Conservation (phyloP, 2,888 invertebrate species). For the Macaria notata region DNA sequence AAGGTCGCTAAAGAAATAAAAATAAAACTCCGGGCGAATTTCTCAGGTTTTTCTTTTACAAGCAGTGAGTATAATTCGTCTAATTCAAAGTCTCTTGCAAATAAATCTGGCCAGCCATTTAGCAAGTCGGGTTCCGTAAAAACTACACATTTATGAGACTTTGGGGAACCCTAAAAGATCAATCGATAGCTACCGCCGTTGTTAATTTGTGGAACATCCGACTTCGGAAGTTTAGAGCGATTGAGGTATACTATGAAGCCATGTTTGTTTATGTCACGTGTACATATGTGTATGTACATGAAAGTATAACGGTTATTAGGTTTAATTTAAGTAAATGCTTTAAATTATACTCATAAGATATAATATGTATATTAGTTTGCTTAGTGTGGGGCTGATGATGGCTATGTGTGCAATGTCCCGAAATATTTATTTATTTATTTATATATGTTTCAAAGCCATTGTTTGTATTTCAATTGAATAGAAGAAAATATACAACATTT, state of each 20-base stretch:
- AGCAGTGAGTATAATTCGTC: conserved; percentile 19
- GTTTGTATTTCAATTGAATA: too few species aligned
- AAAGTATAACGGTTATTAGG: too few species aligned
- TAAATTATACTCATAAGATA: neutral
- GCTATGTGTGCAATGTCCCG: too few species aligned
- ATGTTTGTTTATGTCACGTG: too few species aligned
- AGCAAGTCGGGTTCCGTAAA: conserved; percentile 47
- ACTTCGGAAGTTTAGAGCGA: too few species aligned
- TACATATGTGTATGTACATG: too few species aligned
- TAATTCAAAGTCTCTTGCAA: conserved; percentile 40
- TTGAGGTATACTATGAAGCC: too few species aligned
- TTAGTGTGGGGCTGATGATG: too few species aligned
- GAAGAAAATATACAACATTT: too few species aligned
- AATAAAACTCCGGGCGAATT: conserved; percentile 3
- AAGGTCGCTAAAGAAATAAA: neutral
- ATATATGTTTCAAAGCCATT: too few species aligned
- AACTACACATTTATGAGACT: conserved; percentile 61
- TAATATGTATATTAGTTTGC: too few species aligned
- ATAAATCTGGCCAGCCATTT: conserved; percentile 46
- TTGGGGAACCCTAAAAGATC: conserved; percentile 42
- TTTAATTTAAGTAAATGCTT: neutral
- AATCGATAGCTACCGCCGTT: conserved; percentile 47
- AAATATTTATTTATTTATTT: too few species aligned
- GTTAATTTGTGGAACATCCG: conserved; percentile 42
- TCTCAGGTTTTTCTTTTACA: conserved; percentile 13